Conservation (phyloP, 2,113 vertebrate genomes). For the Hypanus sabinus region DNA sequence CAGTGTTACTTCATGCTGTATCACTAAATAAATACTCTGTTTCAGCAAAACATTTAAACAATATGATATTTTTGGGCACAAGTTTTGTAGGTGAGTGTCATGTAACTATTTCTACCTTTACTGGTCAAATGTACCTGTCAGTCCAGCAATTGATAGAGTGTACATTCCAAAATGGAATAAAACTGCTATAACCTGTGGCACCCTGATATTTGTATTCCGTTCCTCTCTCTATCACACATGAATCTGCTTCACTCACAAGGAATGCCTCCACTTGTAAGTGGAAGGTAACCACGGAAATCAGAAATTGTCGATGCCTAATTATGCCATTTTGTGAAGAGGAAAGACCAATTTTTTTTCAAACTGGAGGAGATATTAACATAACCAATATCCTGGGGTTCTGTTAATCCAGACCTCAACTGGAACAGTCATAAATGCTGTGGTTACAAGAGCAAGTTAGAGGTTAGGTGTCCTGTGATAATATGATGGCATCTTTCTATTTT, state of each 20-base stretch:
- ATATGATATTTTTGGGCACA: not conserved
- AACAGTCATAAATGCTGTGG: too few species aligned
- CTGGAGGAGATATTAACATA: too few species aligned
- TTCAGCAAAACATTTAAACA: not conserved
- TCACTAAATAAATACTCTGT: too few species aligned
- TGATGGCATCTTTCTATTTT: too few species aligned
- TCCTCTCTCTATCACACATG: not conserved
- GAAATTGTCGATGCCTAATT: not conserved
- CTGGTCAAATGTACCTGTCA: not conserved
- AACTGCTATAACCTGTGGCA: not conserved
- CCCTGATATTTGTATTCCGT: not conserved
- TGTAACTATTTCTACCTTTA: not conserved
- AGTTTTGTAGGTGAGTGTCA: not conserved
- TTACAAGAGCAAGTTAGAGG: too few species aligned
- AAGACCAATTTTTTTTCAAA: not conserved
- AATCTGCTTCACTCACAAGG: not conserved
- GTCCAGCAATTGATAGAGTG: not conserved
- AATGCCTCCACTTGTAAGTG: too few species aligned
- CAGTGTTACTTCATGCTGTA: too few species aligned
- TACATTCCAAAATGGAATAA: not conserved
- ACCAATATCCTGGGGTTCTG: too few species aligned
- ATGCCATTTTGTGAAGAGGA: too few species aligned
- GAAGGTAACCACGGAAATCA: not conserved
- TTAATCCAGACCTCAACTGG: too few species aligned
- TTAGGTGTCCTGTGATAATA: too few species aligned